Conservation (phyloP, 1,140 invertebrate species). For the Conus ventricosus region DNA sequence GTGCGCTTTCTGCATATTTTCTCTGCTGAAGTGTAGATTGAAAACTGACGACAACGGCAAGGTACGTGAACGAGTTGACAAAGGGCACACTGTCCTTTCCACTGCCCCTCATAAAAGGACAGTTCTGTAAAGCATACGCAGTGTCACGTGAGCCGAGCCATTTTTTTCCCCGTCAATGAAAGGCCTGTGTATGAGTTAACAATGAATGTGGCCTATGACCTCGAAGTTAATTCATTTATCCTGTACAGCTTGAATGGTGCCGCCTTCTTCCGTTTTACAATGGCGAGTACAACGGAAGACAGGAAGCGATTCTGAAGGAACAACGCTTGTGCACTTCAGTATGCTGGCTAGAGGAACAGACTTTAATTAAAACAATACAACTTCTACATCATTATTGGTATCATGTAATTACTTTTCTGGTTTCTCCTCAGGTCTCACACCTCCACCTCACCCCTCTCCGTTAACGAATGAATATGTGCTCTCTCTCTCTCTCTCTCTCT, state of each 20-base stretch:
- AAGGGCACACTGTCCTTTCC: neutral
- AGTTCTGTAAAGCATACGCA: neutral
- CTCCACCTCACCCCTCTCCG: too few relatives aligned
- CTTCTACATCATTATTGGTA: too few relatives aligned
- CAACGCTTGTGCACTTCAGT: neutral
- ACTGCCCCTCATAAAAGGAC: neutral
- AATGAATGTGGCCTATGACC: slow-evolving; percentile 1
- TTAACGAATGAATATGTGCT: too few relatives aligned
- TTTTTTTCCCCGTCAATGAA: neutral
- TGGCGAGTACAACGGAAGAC: neutral
- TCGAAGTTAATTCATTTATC: slow-evolving; percentile 4
- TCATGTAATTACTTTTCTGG: too few relatives aligned
- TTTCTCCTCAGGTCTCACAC: too few relatives aligned
- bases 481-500: too few relatives aligned
- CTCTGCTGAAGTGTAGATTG: neutral
- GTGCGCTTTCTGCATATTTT: neutral
- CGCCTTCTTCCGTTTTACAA: neutral
- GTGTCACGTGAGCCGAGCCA: neutral
- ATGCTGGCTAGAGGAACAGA: too few relatives aligned
- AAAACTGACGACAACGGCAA: neutral
- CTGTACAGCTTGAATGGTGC: neutral
- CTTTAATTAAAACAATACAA: too few relatives aligned
- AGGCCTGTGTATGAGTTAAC: slow-evolving; percentile 1
- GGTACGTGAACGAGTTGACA: neutral
- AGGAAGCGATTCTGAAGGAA: neutral